Conservation (phyloP, 2,888 invertebrate genomes). For the Eustalomyia histrio region DNA sequence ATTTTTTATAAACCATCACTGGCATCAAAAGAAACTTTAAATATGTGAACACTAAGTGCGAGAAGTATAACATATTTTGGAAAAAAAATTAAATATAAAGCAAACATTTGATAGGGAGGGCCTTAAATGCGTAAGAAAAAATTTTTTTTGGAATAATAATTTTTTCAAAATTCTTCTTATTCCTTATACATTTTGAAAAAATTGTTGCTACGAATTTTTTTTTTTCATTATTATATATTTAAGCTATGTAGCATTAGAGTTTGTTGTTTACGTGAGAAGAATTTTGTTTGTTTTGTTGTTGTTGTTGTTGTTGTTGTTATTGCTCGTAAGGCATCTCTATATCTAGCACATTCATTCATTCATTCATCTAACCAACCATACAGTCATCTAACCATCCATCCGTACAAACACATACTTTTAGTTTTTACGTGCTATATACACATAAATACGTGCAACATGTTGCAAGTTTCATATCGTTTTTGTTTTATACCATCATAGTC, state of each 20-base stretch:
- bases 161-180: too few relatives aligned
- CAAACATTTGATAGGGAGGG: too few relatives aligned
- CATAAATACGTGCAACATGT: constrained; percentile 61
- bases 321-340: constrained; percentile 5
- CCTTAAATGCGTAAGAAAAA: too few relatives aligned
- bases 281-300: constrained; percentile 11
- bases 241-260: constrained; percentile 38
- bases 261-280: constrained; percentile 60
- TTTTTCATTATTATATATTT: neutral
- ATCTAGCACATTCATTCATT: neutral
- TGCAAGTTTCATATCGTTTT: constrained; percentile 44
- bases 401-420: constrained; percentile 28
- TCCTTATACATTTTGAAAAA: neutral
- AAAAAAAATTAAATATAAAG: too few relatives aligned
- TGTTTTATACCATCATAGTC: neutral
- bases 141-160: too few relatives aligned
- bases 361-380: constrained; percentile 28
- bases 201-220: neutral
- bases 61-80: too few relatives aligned
- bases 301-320: neutral
- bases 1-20: neutral
- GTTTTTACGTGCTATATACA: constrained; percentile 8
- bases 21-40: neutral
- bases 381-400: neutral
- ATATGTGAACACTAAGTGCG: neutral